Evolutionary conservation across 2,888 invertebrate genomes (phyloP), one percentile per base, ranked within the genome.

Genomic region (Patella caerulea): DNA sequence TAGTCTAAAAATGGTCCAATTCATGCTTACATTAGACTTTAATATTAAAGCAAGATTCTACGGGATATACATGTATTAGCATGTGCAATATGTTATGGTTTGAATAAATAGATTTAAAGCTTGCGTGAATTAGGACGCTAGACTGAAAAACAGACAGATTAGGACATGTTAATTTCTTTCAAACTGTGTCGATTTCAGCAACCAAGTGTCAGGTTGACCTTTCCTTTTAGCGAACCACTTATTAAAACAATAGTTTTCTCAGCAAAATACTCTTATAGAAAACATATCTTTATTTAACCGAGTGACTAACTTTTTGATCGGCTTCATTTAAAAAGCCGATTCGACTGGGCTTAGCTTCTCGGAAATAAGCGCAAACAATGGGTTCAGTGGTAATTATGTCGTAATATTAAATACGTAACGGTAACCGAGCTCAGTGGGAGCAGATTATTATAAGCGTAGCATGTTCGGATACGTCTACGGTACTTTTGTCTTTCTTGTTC

Each of bases 291-390:
- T 19, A 19, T 19, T 65, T 65, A 24, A 65, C 14, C 19, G 24
- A 65, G 65, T 24, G 65, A 65, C 65, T 65, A 65, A 65, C 65
- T 65, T 65, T 14, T 65, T 65, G 24, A 65, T 65, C 65, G 19
- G 65, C 24, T 9, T 24, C 65, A 65, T 24, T 19, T 12, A 11
- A 65, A 24, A 24, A 65, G 65, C 11, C 15, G 65, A 65, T 19
- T 14, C 65, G 65, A 24, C 65, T 65, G 45, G 45, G 45, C 45
- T 45, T 45, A 45, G 45, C 9, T 45, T 45, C 45, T 7, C 45
- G 45, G 45, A 45, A 45, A 45, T 45, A 1, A 9, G 45, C 9
- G 9, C 45, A 45, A 45, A 45, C 45, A 45, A 45, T 9, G 45
- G 45, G 45, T 45, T 45, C 65, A 24, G 19, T 65, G 19, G 65